A percentile compares a stretch with the other conserved stretches of the same genome.
Conservation (phyloP, 2,888 invertebrate species). For the Erebia epiphron region DNA sequence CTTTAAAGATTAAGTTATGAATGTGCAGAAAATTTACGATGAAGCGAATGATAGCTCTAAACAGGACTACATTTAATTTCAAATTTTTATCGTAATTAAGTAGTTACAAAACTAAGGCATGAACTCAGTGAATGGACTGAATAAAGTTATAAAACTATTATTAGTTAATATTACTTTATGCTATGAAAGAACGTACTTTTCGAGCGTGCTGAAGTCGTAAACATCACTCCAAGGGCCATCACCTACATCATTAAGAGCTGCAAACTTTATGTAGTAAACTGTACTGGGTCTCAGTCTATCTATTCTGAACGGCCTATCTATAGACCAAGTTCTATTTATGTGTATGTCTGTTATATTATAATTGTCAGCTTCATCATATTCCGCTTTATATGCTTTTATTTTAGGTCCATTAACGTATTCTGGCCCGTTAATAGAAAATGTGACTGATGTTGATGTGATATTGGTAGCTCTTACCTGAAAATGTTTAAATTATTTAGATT, state of each 20-base stretch:
- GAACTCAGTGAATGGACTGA: no score
- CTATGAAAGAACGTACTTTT: conserved; percentile 58
- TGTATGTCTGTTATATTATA: conserved; percentile 66
- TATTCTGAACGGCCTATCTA: conserved; percentile 57
- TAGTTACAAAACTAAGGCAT: no score
- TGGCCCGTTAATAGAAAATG: conserved; percentile 56
- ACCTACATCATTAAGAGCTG: conserved; percentile 67
- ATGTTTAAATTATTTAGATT: neutral
- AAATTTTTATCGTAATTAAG: no score
- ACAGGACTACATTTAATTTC: no score
- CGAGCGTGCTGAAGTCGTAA: conserved; percentile 57
- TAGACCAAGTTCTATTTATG: conserved; percentile 66
- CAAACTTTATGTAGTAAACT: conserved; percentile 62
- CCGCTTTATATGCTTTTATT: conserved; percentile 61
- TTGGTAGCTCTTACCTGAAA: conserved; percentile 53
- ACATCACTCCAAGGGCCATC: conserved; percentile 56
- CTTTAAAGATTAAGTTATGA: neutral
- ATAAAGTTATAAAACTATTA: no score
- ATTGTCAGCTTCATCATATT: conserved; percentile 62
- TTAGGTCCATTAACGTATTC: conserved; percentile 52
- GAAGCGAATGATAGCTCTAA: no score
- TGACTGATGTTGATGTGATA: conserved; percentile 57
- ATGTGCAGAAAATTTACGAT: no score
- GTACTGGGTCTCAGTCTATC: conserved; percentile 63
- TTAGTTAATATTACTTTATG: neutral